These are phyloP conservation scores for Dendrocincla tyrannina DNA, from an alignment of 2,797 vertebrate genomes.

Conservation along the genomic window DNA sequence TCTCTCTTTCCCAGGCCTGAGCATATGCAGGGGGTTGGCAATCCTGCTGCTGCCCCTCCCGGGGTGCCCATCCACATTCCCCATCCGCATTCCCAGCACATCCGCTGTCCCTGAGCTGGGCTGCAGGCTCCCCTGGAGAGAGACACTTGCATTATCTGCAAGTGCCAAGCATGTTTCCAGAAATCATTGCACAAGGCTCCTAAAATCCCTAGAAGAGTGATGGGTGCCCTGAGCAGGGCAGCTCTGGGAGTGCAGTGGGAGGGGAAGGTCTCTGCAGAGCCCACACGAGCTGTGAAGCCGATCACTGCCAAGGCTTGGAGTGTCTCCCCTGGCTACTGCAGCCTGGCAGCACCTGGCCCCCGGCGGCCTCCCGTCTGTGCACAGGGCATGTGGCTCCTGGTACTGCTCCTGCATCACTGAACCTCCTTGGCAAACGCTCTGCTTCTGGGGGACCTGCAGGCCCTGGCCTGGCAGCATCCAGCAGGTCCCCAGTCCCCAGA, in stretches of 20 bases:
- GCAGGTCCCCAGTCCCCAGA: neutral
- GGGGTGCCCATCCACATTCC: neutral
- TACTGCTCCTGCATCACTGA: neutral
- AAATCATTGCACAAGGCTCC: neutral
- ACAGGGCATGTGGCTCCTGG: rapidly evolving
- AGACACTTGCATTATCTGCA: neutral
- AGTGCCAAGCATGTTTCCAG: neutral
- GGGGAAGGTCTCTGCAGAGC: neutral
- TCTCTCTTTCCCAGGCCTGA: neutral
- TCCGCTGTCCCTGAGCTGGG: neutral
- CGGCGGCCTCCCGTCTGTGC: rapidly evolving
- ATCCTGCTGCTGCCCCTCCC: neutral
- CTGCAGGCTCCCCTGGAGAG: neutral
- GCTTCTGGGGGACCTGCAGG: neutral
- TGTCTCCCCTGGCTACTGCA: neutral
- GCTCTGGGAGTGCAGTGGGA: neutral
- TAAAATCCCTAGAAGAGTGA: neutral
- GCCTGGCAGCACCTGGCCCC: neutral
- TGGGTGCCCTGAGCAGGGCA: neutral
- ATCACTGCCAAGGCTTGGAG: neutral
- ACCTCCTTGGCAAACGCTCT: neutral
- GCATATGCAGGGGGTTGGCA: neutral
- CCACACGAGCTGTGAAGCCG: neutral
- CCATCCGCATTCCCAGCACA: neutral
- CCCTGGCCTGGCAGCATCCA: neutral